These are phyloP conservation scores for Climacteris rufus DNA, from an alignment of 2,113 vertebrate species.

Conservation along the genomic window DNA sequence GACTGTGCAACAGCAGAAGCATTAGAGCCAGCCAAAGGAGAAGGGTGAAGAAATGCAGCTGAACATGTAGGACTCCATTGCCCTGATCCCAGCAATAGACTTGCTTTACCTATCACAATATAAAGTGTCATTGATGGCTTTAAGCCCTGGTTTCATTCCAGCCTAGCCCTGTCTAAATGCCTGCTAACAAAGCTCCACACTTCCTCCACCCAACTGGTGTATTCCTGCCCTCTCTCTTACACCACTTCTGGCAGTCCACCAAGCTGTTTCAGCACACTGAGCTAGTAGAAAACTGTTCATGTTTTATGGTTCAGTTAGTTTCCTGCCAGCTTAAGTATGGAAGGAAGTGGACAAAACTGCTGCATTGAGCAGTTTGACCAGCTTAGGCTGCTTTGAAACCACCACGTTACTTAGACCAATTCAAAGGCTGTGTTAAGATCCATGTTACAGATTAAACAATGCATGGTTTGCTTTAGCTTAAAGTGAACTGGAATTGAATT, in stretches of 20 bases:
- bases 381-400: constrained; percentile 22
- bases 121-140: not conserved
- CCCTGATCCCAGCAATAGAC: not conserved
- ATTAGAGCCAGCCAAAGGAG: not conserved
- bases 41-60: not conserved
- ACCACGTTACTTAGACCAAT: not conserved
- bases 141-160: not conserved
- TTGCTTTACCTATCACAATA: not conserved
- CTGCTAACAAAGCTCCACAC: not conserved
- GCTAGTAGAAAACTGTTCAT: not conserved
- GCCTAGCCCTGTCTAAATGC: not conserved
- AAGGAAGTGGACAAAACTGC: constrained; percentile 31
- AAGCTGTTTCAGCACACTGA: constrained; percentile 4
- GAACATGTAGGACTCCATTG: not conserved
- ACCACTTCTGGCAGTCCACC: not conserved
- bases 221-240: not conserved
- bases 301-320: not conserved
- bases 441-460: not conserved
- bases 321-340: not conserved
- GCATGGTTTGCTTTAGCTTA: not conserved
- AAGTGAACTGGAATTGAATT: not conserved
- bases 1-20: not conserved
- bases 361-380: not conserved
- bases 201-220: not conserved
- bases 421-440: not conserved